Evolutionary conservation across 35 echinoderm and acorn worm genomes (phyloP), one percentile per base, ranked within the genome.

Genomic region (Patiria miniata): DNA sequence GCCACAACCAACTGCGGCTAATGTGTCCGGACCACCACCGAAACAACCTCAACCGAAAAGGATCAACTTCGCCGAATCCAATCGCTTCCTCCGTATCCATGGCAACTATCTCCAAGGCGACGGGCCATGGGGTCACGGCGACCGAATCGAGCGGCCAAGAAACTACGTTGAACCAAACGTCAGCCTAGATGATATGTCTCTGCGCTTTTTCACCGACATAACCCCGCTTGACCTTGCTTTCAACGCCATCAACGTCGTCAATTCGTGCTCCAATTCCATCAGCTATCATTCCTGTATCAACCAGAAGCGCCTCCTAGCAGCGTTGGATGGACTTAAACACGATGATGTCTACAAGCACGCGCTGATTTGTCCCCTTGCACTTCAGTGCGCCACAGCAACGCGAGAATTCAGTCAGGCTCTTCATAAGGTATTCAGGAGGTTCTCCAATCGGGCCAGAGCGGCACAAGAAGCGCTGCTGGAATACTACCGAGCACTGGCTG

Each of bases 121-220:
- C 34, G 65, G 65, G 34, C 34, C 65, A 30, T 32, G 65, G 29
- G 65, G 65, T 73, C 65, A 34, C 21, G 65, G 65, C 21, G 65
- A 73, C 26, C 34, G 65, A 10, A 73, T 32, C 26, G 65, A 73
- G 65, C 65, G 65, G 26, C 65, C 65, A 32, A 10, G 23, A 1
- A 73, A 73, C 65, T 73, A 73, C 65, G 65, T 73, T 23, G 65
- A 73, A 32, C 65, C 65, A 6, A 73, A 73, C n/a, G 65, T 73
- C 65, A 8, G 26, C 30, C 65, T 73, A 4, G 65, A 73, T 12
- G 65, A 73, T 34, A 73, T 73, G 65, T 34, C 14, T 0, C 14
- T 34, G 26, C 26, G 34, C 26, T 73, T 32, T 34, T 73, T 73
- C 26, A 73, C 65, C 26, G 65, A 73, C 26, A 26, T 32, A 18